phyloP scores from a whole-genome alignment of 2,797 vertebrate species.

The Hemitrygon akajei region DNA sequence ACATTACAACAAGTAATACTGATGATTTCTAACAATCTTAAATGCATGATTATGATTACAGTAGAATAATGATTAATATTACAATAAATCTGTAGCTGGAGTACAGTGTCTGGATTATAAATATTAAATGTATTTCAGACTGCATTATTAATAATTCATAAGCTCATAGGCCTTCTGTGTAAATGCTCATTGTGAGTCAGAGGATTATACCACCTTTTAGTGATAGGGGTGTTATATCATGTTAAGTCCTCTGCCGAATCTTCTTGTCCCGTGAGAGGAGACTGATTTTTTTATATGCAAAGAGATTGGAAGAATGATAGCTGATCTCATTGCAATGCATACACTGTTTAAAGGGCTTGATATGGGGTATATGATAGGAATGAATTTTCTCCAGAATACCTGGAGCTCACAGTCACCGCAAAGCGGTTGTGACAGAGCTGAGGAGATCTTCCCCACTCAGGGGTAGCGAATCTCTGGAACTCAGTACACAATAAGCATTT shows the following conservation, averaged over 20 bases:
- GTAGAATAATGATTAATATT: constrained; percentile 9
- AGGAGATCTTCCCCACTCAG: no score
- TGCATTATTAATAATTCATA: not conserved
- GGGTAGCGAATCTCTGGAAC: no score
- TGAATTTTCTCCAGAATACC: no score
- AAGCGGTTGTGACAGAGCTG: no score
- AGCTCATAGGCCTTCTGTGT: not conserved
- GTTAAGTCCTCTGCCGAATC: not conserved
- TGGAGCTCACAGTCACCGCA: no score
- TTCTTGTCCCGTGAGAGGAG: no score
- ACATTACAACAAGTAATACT: not conserved
- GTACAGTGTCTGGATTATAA: not conserved
- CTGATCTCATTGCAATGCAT: no score
- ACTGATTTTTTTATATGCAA: no score
- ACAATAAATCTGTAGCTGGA: not conserved
- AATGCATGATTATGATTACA: not conserved
- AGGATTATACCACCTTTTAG: not conserved
- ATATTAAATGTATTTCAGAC: not conserved
- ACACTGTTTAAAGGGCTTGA: no score
- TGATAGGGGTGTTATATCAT: not conserved
- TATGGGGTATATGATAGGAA: no score
- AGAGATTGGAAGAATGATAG: no score
- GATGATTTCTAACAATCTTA: not conserved
- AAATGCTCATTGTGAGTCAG: not conserved
- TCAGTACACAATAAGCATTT: no score